Percentiles rank a stretch among this genome's conserved stretches.
Conservation (phyloP, 2,888 invertebrate species). For the Zhuqinia jingwanae region DNA sequence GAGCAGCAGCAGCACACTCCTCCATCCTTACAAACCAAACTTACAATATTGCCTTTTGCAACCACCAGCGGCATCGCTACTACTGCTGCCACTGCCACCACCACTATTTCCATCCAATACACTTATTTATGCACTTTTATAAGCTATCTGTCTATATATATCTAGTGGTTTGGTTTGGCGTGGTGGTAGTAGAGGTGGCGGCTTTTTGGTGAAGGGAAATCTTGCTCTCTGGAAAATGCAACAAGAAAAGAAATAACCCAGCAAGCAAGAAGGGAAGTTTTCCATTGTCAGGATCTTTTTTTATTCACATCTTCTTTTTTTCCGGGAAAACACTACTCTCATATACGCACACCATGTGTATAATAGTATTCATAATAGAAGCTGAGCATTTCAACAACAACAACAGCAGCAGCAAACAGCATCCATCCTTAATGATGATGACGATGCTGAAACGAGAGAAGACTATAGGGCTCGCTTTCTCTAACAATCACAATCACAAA, state of each 20-base stretch:
- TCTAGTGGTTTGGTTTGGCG: constrained; percentile 17
- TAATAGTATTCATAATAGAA: no score
- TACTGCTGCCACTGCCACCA: background rate
- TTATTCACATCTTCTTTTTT: constrained; percentile 8
- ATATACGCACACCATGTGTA: background rate
- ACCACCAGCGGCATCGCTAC: constrained; percentile 53
- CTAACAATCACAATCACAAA: no score
- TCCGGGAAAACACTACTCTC: constrained; percentile 45
- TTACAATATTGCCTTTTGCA: constrained; percentile 38
- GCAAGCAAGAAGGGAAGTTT: background rate
- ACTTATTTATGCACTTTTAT: no score
- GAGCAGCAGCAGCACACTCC: no score
- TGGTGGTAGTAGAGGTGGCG: background rate
- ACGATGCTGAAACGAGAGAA: no score
- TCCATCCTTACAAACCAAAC: no score
- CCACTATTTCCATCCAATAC: background rate
- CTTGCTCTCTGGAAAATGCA: constrained; percentile 43
- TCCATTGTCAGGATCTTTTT: background rate
- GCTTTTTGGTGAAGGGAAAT: constrained; percentile 12
- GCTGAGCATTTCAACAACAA: no score
- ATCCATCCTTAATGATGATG: no score
- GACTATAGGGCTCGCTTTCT: no score
- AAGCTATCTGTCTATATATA: background rate
- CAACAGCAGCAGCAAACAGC: no score
- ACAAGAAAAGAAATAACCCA: constrained; percentile 34